These are phyloP conservation scores for Melinopterus prodromus DNA, from an alignment of 2,888 invertebrate genomes.

Conservation along the genomic window DNA sequence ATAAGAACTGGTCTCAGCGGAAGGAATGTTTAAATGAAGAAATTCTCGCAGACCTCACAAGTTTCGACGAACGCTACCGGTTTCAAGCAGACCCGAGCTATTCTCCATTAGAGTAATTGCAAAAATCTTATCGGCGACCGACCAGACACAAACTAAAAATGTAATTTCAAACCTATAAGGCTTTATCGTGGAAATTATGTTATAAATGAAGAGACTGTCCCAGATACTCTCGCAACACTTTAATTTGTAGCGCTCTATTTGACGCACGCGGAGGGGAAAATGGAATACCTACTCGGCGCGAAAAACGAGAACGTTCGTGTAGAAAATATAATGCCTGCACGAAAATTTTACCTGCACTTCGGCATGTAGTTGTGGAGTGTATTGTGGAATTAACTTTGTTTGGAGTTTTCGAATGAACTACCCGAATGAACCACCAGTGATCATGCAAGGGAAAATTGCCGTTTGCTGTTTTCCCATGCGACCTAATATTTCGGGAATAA, in stretches of 20 bases:
- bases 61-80: not conserved
- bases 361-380: not conserved
- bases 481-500: not conserved
- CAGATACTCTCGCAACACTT: not conserved
- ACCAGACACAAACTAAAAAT: not conserved
- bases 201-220: not conserved
- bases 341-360: not conserved
- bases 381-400: not conserved
- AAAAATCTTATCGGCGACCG: conserved; percentile 4
- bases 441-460: not conserved
- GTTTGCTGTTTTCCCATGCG: not conserved
- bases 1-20: not conserved
- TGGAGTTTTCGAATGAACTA: not conserved
- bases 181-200: not conserved
- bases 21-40: not conserved
- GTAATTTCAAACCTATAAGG: not conserved
- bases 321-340: not conserved
- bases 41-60: not conserved
- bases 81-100: not conserved
- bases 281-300: not conserved
- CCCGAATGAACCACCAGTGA: not conserved
- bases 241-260: not conserved
- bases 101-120: conserved; percentile 4
- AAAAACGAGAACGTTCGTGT: not conserved
- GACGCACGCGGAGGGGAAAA: not conserved